Conservation (phyloP, 1,140 invertebrate species). For the Coelopa frigida region DNA sequence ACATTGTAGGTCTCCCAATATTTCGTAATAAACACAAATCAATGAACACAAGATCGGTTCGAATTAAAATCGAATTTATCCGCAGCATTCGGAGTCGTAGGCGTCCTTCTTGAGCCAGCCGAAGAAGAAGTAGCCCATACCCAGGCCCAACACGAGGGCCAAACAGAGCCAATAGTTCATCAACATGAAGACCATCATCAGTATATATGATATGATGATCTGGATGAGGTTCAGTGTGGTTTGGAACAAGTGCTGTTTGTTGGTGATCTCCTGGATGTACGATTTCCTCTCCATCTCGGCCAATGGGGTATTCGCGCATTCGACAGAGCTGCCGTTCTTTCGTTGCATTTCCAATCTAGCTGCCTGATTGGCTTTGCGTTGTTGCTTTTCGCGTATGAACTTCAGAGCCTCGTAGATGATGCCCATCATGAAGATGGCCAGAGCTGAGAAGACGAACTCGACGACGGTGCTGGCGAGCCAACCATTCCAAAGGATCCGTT, state of each 20-base stretch:
- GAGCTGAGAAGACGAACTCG: slow-evolving; percentile 31
- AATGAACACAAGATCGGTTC: no score
- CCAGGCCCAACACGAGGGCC: slow-evolving; percentile 78
- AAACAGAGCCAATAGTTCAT: slow-evolving; percentile 92
- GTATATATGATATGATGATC: slow-evolving; percentile 80
- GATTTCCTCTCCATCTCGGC: slow-evolving; percentile 21
- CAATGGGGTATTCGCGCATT: slow-evolving; percentile 20
- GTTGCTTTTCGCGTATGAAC: slow-evolving; percentile 28
- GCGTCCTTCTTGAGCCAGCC: slow-evolving; percentile 61
- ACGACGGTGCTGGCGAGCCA: slow-evolving; percentile 50
- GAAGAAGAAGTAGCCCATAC: slow-evolving; percentile 86
- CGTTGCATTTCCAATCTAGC: no score
- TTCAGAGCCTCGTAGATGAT: slow-evolving; percentile 38
- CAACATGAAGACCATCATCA: slow-evolving; percentile 98
- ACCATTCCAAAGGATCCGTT: slow-evolving; percentile 69
- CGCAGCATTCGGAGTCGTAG: slow-evolving; percentile 87
- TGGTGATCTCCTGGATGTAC: slow-evolving; percentile 27
- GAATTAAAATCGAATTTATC: no score
- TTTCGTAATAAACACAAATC: no score
- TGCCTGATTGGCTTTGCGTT: slow-evolving; percentile 15
- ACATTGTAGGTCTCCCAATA: no score
- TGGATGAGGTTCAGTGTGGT: slow-evolving; percentile 83
- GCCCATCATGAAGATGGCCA: slow-evolving; percentile 28
- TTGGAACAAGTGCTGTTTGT: slow-evolving; percentile 62
- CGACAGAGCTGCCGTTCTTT: no score